Conservation (phyloP, 23 tunicate species). For the Corella eumyota region DNA sequence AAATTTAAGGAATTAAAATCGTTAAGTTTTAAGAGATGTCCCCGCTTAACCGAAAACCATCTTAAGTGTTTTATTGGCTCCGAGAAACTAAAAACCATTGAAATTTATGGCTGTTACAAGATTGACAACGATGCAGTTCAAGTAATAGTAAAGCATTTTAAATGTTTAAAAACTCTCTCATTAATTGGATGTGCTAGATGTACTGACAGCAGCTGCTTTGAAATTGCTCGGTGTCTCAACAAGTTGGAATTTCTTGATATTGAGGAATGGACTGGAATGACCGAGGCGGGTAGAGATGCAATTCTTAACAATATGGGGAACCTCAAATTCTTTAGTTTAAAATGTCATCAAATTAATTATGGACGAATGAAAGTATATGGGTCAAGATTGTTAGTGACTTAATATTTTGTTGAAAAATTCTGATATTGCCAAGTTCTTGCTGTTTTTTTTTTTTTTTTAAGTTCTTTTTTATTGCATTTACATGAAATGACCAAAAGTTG, state of each 20-base stretch:
- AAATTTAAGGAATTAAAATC: slow-evolving; percentile 36
- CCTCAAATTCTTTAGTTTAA: slow-evolving; percentile 54
- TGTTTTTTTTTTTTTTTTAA: too few species aligned
- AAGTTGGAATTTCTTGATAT: slow-evolving; percentile 40
- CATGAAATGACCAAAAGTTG: too few species aligned
- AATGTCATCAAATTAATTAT: slow-evolving; percentile 29
- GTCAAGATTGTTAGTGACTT: too few species aligned
- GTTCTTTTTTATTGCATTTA: too few species aligned
- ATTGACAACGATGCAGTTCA: slow-evolving; percentile 33
- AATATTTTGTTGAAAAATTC: too few species aligned
- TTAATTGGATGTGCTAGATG: slow-evolving; percentile 55
- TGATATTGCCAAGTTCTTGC: too few species aligned
- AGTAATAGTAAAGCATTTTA: slow-evolving; percentile 29
- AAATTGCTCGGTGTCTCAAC: slow-evolving; percentile 12
- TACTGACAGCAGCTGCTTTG: slow-evolving; percentile 24
- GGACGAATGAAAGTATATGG: slow-evolving; percentile 50
- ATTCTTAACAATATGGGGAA: slow-evolving; percentile 7
- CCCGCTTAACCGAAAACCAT: slow-evolving; percentile 34
- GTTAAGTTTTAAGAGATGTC: slow-evolving; percentile 39
- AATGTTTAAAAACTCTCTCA: slow-evolving; percentile 18
- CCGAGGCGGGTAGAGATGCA: slow-evolving; percentile 18
- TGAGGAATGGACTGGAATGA: slow-evolving; percentile 63
- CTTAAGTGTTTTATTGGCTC: slow-evolving; percentile 37
- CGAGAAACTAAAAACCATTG: slow-evolving; percentile 45
- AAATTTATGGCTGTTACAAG: slow-evolving; percentile 41